Conservation (phyloP, 2,797 vertebrate genomes). For the Synanceia verrucosa region DNA sequence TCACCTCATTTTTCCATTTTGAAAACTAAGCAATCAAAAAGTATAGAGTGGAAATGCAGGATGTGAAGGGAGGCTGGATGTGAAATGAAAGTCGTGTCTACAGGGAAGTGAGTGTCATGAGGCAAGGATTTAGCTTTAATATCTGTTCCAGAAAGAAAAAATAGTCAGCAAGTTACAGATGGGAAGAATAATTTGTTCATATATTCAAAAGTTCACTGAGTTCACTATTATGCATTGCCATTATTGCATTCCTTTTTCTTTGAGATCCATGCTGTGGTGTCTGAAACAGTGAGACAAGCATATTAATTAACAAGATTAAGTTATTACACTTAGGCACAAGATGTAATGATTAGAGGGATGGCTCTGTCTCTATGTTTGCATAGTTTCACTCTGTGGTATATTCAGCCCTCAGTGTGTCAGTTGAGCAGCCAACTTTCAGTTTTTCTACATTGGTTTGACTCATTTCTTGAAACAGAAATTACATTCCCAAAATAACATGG, state of each 20-base stretch:
- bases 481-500: too few species aligned
- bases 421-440: too few species aligned
- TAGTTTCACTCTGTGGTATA: too few species aligned
- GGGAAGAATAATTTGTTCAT: neutral
- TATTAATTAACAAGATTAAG: neutral
- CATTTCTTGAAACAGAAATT: too few species aligned
- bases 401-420: too few species aligned
- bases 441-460: too few species aligned
- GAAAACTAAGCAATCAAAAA: neutral
- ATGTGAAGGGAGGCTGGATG: neutral
- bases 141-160: neutral
- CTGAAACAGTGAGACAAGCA: neutral
- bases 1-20: neutral
- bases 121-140: neutral
- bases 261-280: neutral
- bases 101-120: neutral
- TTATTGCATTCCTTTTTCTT: neutral
- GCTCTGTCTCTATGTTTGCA: neutral
- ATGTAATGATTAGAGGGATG: neutral
- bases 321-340: neutral
- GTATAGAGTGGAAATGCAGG: neutral
- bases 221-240: neutral
- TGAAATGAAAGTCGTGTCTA: neutral
- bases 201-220: neutral
- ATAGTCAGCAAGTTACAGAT: neutral